Percentiles rank a stretch among this genome's conserved stretches.
phyloP scores from a whole-genome alignment of 53 echinoderm and acorn worm species.

The Patiria pectinifera region DNA sequence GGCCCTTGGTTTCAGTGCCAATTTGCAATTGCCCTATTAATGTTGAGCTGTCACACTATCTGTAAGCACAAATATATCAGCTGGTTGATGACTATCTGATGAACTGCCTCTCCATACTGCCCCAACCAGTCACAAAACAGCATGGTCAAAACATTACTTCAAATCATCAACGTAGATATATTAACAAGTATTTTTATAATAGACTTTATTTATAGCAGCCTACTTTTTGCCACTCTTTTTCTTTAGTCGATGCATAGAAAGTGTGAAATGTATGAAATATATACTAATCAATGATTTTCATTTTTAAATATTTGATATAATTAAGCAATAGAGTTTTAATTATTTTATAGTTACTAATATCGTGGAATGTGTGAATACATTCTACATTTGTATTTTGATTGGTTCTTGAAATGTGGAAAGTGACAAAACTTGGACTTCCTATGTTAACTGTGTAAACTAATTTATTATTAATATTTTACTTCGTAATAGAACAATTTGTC shows the following conservation, averaged over 20 bases:
- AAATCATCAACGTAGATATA: neutral
- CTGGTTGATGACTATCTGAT: too few species aligned
- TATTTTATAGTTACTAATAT: neutral
- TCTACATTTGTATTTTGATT: neutral
- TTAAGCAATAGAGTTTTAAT: neutral
- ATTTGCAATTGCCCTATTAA: too few species aligned
- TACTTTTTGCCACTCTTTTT: neutral
- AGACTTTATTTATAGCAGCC: slow-evolving; percentile 52
- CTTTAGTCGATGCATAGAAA: slow-evolving; percentile 17
- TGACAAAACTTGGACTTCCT: neutral
- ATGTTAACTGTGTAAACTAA: too few species aligned
- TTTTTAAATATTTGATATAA: neutral
- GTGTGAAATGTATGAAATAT: neutral
- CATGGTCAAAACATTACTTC: too few species aligned
- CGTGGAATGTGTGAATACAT: neutral
- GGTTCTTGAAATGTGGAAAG: neutral
- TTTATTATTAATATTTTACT: too few species aligned
- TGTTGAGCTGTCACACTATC: too few species aligned
- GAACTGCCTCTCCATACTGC: too few species aligned
- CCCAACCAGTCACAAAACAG: neutral
- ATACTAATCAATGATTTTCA: neutral
- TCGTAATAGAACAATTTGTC: too few species aligned
- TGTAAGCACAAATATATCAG: too few species aligned
- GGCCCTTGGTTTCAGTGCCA: too few species aligned
- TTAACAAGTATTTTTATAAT: slow-evolving; percentile 45